These are phyloP conservation scores for Dinocampus coccinellae DNA, from an alignment of 2,888 invertebrate genomes.

Conservation along the genomic window DNA sequence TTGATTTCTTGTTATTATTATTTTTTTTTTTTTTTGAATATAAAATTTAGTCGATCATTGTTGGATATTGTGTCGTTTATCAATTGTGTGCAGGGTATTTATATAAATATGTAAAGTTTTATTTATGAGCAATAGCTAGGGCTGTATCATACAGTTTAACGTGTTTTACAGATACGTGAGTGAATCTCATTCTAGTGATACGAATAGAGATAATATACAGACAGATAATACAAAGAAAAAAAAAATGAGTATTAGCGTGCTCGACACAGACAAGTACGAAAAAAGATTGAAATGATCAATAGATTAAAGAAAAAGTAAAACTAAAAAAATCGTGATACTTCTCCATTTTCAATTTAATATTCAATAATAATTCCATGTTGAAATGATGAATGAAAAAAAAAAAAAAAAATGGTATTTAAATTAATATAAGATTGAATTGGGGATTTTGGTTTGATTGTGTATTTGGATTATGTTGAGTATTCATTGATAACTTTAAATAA, in stretches of 20 bases:
- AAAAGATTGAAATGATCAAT: conserved; percentile 13
- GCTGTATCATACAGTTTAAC: not conserved
- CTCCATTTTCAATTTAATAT: too few species aligned
- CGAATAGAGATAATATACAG: not conserved
- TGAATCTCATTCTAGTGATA: conserved; percentile 7
- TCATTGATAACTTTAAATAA: too few species aligned
- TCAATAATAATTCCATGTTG: too few species aligned
- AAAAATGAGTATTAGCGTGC: too few species aligned
- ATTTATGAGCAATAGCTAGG: conserved; percentile 12
- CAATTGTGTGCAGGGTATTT: not conserved
- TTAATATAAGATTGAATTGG: too few species aligned
- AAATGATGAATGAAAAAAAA: too few species aligned
- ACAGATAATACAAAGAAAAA: conserved; percentile 10
- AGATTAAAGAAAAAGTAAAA: not conserved
- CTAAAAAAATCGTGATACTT: not conserved
- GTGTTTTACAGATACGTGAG: not conserved
- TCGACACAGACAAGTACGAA: conserved; percentile 19
- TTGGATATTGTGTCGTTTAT: conserved; percentile 9
- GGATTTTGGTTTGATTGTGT: too few species aligned
- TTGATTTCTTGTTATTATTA: not conserved
- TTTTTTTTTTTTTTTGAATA: not conserved
- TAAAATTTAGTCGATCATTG: not conserved
- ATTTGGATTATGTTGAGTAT: too few species aligned
- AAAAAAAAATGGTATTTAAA: too few species aligned
- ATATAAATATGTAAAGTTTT: not conserved